These are phyloP conservation scores for Arrhopalites spinosus DNA, from an alignment of 2,888 invertebrate genomes.

Conservation along the genomic window DNA sequence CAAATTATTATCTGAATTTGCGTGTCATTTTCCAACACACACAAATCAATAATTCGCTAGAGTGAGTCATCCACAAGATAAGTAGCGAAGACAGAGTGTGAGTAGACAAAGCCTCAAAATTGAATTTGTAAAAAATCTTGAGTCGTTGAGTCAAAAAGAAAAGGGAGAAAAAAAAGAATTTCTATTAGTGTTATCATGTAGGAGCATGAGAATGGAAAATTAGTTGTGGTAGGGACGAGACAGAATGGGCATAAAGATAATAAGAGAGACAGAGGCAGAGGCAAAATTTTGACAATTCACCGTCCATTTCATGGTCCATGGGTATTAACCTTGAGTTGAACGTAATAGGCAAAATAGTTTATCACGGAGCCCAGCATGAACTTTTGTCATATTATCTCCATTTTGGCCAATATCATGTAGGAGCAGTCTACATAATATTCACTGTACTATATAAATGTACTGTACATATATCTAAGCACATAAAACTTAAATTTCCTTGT, in stretches of 20 bases:
- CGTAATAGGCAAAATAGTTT: not conserved
- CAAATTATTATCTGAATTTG: too few relatives aligned
- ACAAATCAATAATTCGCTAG: too few relatives aligned
- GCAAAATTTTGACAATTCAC: not conserved
- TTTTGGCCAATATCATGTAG: not conserved
- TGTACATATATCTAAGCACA: not conserved
- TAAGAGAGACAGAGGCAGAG: not conserved
- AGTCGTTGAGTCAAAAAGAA: too few relatives aligned
- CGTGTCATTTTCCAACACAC: too few relatives aligned
- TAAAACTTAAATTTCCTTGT: not conserved
- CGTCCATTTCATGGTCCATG: not conserved
- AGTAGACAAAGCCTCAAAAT: too few relatives aligned
- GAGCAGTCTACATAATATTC: not conserved
- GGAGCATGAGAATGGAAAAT: not conserved
- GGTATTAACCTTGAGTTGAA: slow-evolving; percentile 10
- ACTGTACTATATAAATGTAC: not conserved
- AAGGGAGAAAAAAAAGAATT: too few relatives aligned
- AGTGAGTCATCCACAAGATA: too few relatives aligned
- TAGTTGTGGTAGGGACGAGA: not conserved
- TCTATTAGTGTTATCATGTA: not conserved
- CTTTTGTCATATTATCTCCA: not conserved
- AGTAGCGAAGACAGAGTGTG: too few relatives aligned
- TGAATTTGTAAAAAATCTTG: too few relatives aligned
- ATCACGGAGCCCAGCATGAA: not conserved
- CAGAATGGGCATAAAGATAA: not conserved